Percentiles rank a stretch among this genome's conserved stretches.
These are phyloP conservation scores for Paradisaea rubra DNA, from an alignment of 2,113 vertebrate species.

Conservation along the genomic window DNA sequence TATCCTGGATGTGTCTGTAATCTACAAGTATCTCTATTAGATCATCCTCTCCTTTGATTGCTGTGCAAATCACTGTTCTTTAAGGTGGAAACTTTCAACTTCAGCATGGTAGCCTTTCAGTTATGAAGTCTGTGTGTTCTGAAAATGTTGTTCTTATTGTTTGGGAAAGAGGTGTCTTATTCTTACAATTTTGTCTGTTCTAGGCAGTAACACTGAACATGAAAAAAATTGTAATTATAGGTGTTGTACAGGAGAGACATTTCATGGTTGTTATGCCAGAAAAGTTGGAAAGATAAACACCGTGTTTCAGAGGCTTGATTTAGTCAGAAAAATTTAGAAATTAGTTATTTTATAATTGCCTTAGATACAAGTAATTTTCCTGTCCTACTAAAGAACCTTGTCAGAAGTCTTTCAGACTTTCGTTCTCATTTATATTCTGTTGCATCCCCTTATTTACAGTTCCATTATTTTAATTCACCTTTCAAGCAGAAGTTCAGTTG, in stretches of 20 bases:
- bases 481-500: slow-evolving; percentile 25
- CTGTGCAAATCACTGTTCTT: background rate
- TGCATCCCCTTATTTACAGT: slow-evolving; percentile 3
- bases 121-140: background rate
- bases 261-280: background rate
- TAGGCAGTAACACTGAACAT: background rate
- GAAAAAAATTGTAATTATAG: background rate
- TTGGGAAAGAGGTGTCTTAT: background rate
- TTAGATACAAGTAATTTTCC: background rate
- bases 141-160: background rate
- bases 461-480: slow-evolving; percentile 29
- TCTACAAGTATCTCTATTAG: background rate
- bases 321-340: background rate
- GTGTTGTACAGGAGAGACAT: background rate
- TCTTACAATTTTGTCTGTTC: background rate
- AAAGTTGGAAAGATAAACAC: background rate
- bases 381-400: background rate
- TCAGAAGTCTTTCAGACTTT: background rate
- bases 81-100: background rate
- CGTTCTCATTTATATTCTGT: slow-evolving; percentile 11
- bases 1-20: background rate
- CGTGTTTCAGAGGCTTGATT: background rate
- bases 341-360: background rate
- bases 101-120: background rate
- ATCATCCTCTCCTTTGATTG: background rate